phyloP scores from a whole-genome alignment of 2,888 invertebrate species.

The Masnerella sp. region DNA sequence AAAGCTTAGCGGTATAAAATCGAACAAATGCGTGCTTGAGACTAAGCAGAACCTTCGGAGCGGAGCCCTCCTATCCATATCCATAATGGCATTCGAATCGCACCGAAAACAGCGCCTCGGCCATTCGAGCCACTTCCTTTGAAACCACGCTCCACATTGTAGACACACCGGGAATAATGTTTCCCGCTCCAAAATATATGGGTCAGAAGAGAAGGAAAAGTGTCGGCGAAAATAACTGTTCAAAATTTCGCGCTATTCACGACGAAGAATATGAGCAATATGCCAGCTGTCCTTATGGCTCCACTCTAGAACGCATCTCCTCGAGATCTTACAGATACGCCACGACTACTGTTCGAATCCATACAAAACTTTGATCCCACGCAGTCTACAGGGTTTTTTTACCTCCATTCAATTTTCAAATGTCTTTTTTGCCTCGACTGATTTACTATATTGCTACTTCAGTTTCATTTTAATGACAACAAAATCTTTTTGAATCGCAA shows the following conservation, averaged over 20 bases:
- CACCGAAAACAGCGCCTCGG: constrained; percentile 43
- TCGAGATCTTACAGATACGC: constrained; percentile 8
- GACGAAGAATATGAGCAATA: constrained; percentile 24
- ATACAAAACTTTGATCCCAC: constrained; percentile 20
- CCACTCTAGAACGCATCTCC: constrained; percentile 5
- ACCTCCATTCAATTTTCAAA: too few species aligned
- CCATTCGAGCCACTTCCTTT: constrained; percentile 44
- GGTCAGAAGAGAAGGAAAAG: constrained; percentile 34
- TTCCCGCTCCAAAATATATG: constrained; percentile 36
- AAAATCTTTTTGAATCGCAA: too few species aligned
- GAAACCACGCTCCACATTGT: constrained; percentile 34
- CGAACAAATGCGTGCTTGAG: constrained; percentile 48
- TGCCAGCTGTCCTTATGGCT: constrained; percentile 24
- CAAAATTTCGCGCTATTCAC: constrained; percentile 38
- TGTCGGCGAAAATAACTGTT: constrained; percentile 40
- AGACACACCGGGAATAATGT: constrained; percentile 33
- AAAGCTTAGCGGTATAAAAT: constrained; percentile 47
- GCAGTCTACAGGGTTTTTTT: too few species aligned
- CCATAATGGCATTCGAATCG: constrained; percentile 42
- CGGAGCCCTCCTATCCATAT: constrained; percentile 38
- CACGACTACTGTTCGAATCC: constrained; percentile 21
- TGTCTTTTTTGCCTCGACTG: too few species aligned
- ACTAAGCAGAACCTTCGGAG: constrained; percentile 46
- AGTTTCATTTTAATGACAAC: too few species aligned
- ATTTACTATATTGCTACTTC: too few species aligned